phyloP scores from a whole-genome alignment of 2,888 invertebrate species.

The Apoda limacodes region DNA sequence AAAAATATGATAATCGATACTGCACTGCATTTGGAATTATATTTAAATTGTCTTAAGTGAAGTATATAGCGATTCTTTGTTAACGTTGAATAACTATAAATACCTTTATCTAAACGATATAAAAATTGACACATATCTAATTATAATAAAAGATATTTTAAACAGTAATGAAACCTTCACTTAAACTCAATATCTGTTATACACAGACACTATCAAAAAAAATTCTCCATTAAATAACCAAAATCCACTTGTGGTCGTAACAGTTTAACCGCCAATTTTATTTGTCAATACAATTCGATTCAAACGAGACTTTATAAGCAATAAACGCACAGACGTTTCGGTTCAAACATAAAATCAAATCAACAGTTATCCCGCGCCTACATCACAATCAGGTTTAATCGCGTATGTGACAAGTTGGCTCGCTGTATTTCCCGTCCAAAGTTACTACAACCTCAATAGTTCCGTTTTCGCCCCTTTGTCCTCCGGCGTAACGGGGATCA shows the following conservation, averaged over 20 bases:
- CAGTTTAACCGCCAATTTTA: conserved; percentile 58
- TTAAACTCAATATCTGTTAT: too few species aligned
- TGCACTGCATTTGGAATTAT: too few species aligned
- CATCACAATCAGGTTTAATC: conserved; percentile 69
- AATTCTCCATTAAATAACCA: conserved; percentile 41
- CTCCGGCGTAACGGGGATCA: conserved; percentile 30
- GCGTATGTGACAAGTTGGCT: conserved; percentile 67
- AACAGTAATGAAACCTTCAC: too few species aligned
- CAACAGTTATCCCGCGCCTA: conserved; percentile 69
- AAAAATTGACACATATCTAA: too few species aligned
- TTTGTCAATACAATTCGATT: conserved; percentile 56
- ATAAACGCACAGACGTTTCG: conserved; percentile 64
- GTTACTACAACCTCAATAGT: conserved; percentile 11
- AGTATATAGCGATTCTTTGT: too few species aligned
- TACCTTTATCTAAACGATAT: too few species aligned
- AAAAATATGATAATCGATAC: too few species aligned
- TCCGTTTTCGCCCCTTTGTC: neutral
- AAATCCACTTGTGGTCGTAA: conserved; percentile 54
- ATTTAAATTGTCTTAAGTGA: too few species aligned
- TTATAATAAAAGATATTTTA: too few species aligned
- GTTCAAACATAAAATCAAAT: conserved; percentile 67
- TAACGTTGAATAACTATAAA: too few species aligned
- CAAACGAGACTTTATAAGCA: conserved; percentile 64
- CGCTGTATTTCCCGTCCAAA: conserved; percentile 24
- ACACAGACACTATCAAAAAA: too few species aligned